These are phyloP conservation scores for Tangara arthus DNA, from an alignment of 2,797 vertebrate genomes.

Conservation along the genomic window DNA sequence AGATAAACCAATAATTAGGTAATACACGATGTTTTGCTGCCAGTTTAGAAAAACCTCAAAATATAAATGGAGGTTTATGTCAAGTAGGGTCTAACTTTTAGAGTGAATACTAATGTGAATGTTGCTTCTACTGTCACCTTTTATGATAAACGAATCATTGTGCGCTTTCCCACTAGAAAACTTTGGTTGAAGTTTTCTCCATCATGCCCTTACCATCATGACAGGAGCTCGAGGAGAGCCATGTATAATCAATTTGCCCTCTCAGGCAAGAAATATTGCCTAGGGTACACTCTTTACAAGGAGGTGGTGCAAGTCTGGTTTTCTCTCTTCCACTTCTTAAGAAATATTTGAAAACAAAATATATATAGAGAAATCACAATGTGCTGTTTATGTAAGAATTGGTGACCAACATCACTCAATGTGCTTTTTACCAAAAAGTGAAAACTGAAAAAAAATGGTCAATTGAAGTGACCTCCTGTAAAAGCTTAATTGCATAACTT, in stretches of 20 bases:
- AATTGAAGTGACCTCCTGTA: background rate
- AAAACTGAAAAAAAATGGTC: background rate
- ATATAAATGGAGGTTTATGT: background rate
- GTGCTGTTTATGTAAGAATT: background rate
- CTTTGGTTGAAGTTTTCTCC: background rate
- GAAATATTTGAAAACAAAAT: background rate
- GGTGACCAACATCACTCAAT: background rate
- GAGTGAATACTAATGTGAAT: background rate
- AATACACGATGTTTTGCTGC: background rate
- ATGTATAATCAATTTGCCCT: background rate
- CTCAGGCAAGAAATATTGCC: background rate
- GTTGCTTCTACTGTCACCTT: background rate
- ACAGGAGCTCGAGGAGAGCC: background rate
- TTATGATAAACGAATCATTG: background rate
- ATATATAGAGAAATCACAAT: background rate
- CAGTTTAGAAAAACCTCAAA: background rate
- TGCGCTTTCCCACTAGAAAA: background rate
- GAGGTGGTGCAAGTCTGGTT: background rate
- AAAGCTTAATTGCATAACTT: background rate
- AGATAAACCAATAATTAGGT: background rate
- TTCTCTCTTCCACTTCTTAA: background rate
- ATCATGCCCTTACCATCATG: background rate
- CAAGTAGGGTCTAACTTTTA: background rate
- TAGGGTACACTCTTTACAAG: background rate
- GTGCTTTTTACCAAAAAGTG: background rate